phyloP scores from a whole-genome alignment of 2,113 vertebrate genomes.

The Eulemur rufifrons region DNA sequence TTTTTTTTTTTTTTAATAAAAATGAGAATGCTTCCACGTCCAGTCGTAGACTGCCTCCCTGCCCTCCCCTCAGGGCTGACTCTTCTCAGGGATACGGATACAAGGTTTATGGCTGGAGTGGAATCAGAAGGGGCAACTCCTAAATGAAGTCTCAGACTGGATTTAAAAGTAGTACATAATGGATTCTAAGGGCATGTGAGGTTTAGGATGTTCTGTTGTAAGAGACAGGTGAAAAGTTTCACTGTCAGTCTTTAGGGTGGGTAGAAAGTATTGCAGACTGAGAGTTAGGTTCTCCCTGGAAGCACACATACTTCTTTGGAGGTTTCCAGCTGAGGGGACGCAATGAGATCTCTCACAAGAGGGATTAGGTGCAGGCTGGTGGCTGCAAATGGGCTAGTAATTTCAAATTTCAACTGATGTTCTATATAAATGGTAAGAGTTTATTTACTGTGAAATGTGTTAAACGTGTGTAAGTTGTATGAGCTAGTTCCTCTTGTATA shows the following conservation, averaged over 20 bases:
- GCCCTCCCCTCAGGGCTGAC: not conserved
- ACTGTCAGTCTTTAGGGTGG: not conserved
- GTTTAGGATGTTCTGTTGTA: not conserved
- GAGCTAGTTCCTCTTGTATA: not conserved
- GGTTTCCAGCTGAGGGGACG: too few relatives aligned
- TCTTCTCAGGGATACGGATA: not conserved
- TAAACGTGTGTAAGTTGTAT: not conserved
- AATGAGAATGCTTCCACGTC: not conserved
- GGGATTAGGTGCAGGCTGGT: not conserved
- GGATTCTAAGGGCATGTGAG: too few relatives aligned
- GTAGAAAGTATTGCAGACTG: not conserved
- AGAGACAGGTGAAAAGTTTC: not conserved
- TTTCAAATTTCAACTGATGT: not conserved
- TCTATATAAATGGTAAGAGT: not conserved
- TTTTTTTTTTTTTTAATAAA: not conserved
- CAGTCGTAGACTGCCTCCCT: accelerated
- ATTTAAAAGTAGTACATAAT: not conserved
- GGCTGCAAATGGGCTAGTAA: not conserved
- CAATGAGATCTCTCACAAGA: not conserved
- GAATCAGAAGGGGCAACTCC: not conserved
- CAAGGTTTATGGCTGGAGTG: not conserved
- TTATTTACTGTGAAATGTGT: not conserved
- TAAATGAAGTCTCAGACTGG: not conserved
- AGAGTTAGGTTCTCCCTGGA: not conserved
- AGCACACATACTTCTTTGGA: accelerated